A percentile compares a stretch with the other conserved stretches of the same genome.
phyloP scores from a whole-genome alignment of 2,797 vertebrate species.

The Urophycis tenuis region DNA sequence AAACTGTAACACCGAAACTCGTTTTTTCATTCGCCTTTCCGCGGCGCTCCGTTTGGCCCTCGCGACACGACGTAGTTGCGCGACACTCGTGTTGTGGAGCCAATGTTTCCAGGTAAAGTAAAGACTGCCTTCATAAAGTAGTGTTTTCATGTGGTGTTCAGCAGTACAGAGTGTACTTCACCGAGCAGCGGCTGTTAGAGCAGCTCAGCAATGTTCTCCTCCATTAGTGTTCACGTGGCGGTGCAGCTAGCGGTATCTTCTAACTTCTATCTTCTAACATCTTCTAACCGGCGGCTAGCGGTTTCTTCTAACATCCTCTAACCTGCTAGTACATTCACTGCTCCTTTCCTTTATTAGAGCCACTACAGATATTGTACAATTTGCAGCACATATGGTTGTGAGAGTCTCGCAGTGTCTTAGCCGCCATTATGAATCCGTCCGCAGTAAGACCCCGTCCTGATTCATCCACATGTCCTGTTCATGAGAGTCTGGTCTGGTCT shows the following conservation, averaged over 20 bases:
- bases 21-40: background rate
- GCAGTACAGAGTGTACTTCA: background rate
- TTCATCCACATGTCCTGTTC: too few relatives aligned
- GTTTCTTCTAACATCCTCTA: too few relatives aligned
- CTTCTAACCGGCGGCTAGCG: background rate
- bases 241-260: background rate
- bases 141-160: background rate
- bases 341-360: background rate
- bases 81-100: background rate
- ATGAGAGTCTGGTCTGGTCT: too few relatives aligned
- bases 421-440: too few relatives aligned
- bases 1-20: background rate
- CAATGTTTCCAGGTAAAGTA: slow-evolving; percentile 45
- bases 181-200: background rate
- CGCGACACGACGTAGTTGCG: slow-evolving; percentile 31
- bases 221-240: background rate
- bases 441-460: too few relatives aligned
- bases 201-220: background rate
- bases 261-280: background rate
- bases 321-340: background rate
- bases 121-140: background rate
- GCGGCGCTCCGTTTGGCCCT: slow-evolving; percentile 32
- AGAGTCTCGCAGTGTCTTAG: too few relatives aligned
- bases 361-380: background rate
- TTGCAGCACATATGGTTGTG: too few relatives aligned